phyloP scores from a whole-genome alignment of 2,888 invertebrate genomes.

The Pandemis heparana region DNA sequence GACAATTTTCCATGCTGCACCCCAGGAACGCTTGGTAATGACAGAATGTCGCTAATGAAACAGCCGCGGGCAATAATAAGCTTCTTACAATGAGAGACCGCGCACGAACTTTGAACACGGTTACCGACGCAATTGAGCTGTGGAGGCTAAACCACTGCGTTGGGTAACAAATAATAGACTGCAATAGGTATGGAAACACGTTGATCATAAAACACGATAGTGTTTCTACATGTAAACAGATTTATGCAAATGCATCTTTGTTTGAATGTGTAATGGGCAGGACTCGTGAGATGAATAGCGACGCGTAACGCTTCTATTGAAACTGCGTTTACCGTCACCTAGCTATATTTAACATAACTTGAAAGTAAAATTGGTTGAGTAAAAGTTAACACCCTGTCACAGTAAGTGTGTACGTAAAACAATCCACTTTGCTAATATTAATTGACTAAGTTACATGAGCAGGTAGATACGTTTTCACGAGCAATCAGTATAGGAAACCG shows the following conservation, averaged over 20 bases:
- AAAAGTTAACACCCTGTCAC: too few relatives aligned
- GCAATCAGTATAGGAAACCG: background rate
- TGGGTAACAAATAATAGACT: conserved; percentile 50
- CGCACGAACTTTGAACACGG: conserved; percentile 60
- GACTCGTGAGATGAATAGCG: conserved; percentile 30
- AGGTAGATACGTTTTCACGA: background rate
- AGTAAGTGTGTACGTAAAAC: background rate
- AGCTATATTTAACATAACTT: conserved; percentile 1
- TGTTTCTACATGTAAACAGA: conserved; percentile 43
- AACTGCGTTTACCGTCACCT: background rate
- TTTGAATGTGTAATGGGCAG: conserved; percentile 40
- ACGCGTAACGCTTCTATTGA: conserved; percentile 28
- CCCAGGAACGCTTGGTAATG: conserved; percentile 66
- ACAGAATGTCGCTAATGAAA: conserved; percentile 72
- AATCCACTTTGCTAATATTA: background rate
- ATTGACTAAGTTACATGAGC: background rate
- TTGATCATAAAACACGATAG: conserved; percentile 41
- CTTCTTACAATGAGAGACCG: conserved; percentile 68
- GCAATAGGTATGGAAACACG: conserved; percentile 36
- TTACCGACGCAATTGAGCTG: conserved; percentile 50
- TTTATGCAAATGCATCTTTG: conserved; percentile 43
- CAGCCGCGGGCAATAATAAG: conserved; percentile 63
- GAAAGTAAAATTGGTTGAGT: background rate
- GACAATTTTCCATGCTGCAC: conserved; percentile 61
- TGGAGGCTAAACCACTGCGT: conserved; percentile 53